Percentiles rank a stretch among this genome's conserved stretches.
Conservation (phyloP, 2,888 invertebrate genomes). For the Malthinus seriepunctatus region DNA sequence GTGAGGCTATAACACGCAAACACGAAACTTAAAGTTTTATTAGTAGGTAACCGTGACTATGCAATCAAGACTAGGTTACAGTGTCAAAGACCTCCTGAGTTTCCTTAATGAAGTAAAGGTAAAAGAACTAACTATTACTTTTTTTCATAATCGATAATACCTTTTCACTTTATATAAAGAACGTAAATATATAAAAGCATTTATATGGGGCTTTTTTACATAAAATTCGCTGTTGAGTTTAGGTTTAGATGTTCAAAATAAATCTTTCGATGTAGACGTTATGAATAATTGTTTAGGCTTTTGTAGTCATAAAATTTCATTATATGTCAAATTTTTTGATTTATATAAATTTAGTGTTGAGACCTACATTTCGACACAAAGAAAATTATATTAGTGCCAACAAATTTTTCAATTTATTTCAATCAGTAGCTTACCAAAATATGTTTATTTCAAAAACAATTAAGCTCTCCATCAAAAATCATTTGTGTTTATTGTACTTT, state of each 20-base stretch:
- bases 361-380: no score
- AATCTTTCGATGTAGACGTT: neutral
- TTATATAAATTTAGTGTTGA: no score
- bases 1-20: constrained; percentile 36
- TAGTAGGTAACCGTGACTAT: constrained; percentile 33
- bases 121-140: constrained; percentile 18
- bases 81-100: constrained; percentile 44
- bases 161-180: neutral
- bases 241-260: neutral
- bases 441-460: no score
- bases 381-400: no score
- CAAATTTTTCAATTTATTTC: no score
- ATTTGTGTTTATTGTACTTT: no score
- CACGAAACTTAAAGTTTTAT: constrained; percentile 28
- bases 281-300: neutral
- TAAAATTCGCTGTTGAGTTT: neutral
- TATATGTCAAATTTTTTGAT: no score
- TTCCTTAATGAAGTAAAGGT: constrained; percentile 23
- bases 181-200: neutral
- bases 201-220: neutral
- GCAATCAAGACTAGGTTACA: constrained; percentile 37
- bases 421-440: no score
- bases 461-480: no score
- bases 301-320: no score
- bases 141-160: constrained; percentile 21